A percentile compares a stretch with the other conserved stretches of the same genome.
These are phyloP conservation scores for Eremobia ochroleuca DNA, from an alignment of 2,888 invertebrate genomes.

Conservation along the genomic window DNA sequence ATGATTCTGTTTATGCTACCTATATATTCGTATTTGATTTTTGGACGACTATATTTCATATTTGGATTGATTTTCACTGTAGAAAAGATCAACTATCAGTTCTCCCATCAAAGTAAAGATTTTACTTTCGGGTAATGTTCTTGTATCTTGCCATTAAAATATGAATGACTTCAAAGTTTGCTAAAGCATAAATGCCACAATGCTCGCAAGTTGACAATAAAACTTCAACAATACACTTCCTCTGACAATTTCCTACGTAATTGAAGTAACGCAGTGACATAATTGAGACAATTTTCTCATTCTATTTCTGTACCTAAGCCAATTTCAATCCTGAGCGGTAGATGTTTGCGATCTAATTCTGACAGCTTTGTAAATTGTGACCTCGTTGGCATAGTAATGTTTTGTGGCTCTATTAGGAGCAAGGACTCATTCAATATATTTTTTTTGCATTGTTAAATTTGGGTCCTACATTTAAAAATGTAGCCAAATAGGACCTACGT, in stretches of 20 bases:
- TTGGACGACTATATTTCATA: neutral
- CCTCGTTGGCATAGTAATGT: slow-evolving; percentile 31
- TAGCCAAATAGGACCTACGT: no score
- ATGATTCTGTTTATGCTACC: no score
- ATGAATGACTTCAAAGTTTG: neutral
- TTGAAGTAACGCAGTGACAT: slow-evolving; percentile 70
- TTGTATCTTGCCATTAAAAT: neutral
- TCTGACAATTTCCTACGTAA: slow-evolving; percentile 67
- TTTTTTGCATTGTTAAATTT: slow-evolving; percentile 1
- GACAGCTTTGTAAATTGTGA: slow-evolving; percentile 41
- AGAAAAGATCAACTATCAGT: neutral
- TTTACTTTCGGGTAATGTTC: neutral
- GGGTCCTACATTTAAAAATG: no score
- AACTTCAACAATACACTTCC: slow-evolving; percentile 59
- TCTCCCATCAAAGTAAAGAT: neutral
- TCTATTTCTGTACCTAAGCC: slow-evolving; percentile 73
- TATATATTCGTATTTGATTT: no score
- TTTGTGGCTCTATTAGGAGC: slow-evolving; percentile 23
- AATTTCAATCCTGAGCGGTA: slow-evolving; percentile 64
- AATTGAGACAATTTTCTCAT: slow-evolving; percentile 74
- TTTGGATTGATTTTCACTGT: neutral
- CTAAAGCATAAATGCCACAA: neutral
- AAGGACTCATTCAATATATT: slow-evolving; percentile 19
- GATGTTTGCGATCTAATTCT: slow-evolving; percentile 62
- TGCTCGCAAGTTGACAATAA: slow-evolving; percentile 23